These are phyloP conservation scores for Caenorhabditis panamensis DNA, from an alignment of 2,888 invertebrate species.

Conservation along the genomic window DNA sequence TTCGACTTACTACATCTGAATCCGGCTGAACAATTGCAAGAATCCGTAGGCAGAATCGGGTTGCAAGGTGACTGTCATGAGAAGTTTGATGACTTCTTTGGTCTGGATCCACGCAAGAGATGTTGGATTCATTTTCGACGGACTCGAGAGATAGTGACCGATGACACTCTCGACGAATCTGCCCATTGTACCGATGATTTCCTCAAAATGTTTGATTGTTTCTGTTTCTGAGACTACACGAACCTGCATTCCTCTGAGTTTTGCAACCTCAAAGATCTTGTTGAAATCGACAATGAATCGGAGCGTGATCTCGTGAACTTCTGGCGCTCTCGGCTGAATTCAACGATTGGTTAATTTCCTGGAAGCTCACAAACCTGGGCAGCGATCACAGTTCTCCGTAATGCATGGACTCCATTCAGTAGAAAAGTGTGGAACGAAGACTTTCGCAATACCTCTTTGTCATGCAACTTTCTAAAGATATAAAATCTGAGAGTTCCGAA, in stretches of 20 bases:
- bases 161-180: constrained; percentile 16
- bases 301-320: constrained; percentile 25
- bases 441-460: background rate
- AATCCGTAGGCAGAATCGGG: constrained; percentile 18
- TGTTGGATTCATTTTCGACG: constrained; percentile 19
- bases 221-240: background rate
- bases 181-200: background rate
- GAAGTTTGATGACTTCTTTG: constrained; percentile 14
- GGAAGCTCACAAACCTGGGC: constrained; percentile 5
- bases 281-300: constrained; percentile 26
- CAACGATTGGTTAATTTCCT: background rate
- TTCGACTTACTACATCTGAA: constrained; percentile 13
- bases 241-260: background rate
- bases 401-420: constrained; percentile 13
- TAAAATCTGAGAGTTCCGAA: too few species aligned
- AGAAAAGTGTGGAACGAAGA: constrained; percentile 21
- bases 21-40: constrained; percentile 14
- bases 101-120: constrained; percentile 47
- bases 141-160: constrained; percentile 19
- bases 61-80: constrained; percentile 8
- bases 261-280: constrained; percentile 21
- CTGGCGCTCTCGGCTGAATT: constrained; percentile 36
- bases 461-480: background rate
- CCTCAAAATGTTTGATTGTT: constrained; percentile 1
- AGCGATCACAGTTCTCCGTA: constrained; percentile 22